Conservation (phyloP, 2,113 vertebrate species). For the Neogobius melanostomus region DNA sequence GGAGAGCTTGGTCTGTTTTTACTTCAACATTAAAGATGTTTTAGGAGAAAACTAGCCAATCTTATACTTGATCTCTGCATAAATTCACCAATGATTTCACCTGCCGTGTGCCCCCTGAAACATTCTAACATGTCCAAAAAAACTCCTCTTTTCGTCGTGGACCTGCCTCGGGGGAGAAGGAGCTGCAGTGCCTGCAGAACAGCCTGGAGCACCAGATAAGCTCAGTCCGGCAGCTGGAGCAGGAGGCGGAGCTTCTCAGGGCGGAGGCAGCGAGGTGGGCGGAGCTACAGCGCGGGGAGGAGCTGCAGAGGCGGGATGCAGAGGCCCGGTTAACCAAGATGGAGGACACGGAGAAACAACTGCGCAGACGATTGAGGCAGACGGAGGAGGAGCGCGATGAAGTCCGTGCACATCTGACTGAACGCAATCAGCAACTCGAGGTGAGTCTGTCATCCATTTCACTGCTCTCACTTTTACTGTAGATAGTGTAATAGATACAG, state of each 20-base stretch:
- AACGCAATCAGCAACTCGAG: not conserved
- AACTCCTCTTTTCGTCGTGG: too few species aligned
- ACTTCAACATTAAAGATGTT: too few species aligned
- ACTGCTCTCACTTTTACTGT: too few species aligned
- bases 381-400: not conserved
- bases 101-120: too few species aligned
- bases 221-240: conserved; percentile 50
- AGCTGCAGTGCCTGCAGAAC: conserved; percentile 33
- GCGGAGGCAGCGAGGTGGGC: conserved; percentile 16
- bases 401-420: not conserved
- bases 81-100: too few species aligned
- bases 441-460: not conserved
- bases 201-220: conserved; percentile 56
- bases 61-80: too few species aligned
- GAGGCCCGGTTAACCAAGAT: not conserved
- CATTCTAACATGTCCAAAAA: too few species aligned
- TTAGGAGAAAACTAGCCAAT: too few species aligned
- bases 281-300: not conserved
- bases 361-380: not conserved
- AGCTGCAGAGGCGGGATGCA: not conserved
- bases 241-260: conserved; percentile 45
- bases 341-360: not conserved
- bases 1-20: too few species aligned
- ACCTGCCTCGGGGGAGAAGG: conserved; percentile 21
- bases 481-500: too few species aligned